Evolutionary conservation across 2,797 vertebrate genomes (phyloP).

Genomic region (Anisognathus igniventris): DNA sequence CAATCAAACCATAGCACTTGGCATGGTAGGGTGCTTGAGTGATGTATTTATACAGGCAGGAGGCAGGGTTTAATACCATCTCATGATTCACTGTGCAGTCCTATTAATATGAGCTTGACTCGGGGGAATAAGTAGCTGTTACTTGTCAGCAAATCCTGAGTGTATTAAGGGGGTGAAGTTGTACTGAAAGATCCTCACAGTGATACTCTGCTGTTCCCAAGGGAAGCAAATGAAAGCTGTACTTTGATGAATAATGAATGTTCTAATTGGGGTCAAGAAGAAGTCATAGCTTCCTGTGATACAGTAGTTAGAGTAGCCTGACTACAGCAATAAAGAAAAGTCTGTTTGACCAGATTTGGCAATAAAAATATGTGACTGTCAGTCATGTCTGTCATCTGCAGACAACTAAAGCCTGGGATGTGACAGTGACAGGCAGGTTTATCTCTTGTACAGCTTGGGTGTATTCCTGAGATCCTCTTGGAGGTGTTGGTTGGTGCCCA

Average conservation of each 20-base stretch:
- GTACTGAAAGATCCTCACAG: conserved; percentile 18
- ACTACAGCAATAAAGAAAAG: not conserved
- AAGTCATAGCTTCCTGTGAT: conserved; percentile 16
- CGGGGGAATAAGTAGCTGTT: conserved; percentile 38
- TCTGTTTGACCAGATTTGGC: not conserved
- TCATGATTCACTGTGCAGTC: conserved; percentile 34
- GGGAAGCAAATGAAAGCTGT: conserved; percentile 12
- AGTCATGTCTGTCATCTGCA: not conserved
- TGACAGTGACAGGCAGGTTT: not conserved
- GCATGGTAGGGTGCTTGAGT: conserved; percentile 1
- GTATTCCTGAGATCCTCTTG: not conserved
- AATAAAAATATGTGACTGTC: not conserved
- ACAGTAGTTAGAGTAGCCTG: not conserved
- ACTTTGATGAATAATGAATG: conserved; percentile 46
- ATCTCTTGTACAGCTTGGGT: not conserved
- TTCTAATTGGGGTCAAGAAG: conserved; percentile 42
- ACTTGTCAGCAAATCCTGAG: conserved; percentile 34
- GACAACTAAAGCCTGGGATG: not conserved
- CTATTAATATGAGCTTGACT: conserved; percentile 49
- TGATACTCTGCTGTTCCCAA: conserved; percentile 16
- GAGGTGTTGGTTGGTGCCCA: not conserved
- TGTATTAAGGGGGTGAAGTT: conserved; percentile 31
- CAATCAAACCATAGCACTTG: not conserved
- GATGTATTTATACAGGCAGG: conserved; percentile 44
- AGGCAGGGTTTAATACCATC: conserved; percentile 35